These are phyloP conservation scores for Pangasius krempfi DNA, from an alignment of 2,797 vertebrate species.

Conservation along the genomic window DNA sequence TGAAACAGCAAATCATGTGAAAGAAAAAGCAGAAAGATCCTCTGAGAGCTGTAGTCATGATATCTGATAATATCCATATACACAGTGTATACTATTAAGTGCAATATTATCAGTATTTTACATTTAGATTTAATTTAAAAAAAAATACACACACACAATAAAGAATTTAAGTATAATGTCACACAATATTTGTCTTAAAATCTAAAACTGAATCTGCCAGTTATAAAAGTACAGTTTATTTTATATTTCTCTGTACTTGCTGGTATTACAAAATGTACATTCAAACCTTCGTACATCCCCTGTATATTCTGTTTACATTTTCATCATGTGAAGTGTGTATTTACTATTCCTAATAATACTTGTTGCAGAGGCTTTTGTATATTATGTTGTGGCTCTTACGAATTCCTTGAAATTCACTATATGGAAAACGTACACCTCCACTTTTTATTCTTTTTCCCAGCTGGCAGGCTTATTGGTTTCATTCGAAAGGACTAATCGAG, in stretches of 20 bases:
- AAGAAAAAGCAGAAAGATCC: background rate
- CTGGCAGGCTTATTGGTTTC: background rate
- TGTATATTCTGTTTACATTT: background rate
- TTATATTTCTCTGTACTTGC: background rate
- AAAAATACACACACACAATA: background rate
- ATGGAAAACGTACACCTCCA: background rate
- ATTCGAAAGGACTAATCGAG: constrained; percentile 8
- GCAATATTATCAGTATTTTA: background rate
- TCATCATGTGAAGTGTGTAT: background rate
- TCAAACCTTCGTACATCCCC: background rate
- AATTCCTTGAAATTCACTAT: background rate
- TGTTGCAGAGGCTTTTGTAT: background rate
- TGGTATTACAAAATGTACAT: background rate
- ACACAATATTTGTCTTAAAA: background rate
- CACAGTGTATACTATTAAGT: background rate
- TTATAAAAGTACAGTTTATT: background rate
- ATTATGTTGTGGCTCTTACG: background rate
- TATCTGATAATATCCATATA: background rate
- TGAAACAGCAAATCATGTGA: background rate
- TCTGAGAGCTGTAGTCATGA: background rate
- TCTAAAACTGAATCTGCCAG: background rate
- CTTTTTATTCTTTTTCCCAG: background rate
- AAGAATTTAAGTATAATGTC: background rate
- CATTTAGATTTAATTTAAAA: background rate
- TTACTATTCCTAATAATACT: background rate